Evolutionary conservation across 1,140 invertebrate genomes (phyloP).

Genomic region (Onthophagus taurus): DNA sequence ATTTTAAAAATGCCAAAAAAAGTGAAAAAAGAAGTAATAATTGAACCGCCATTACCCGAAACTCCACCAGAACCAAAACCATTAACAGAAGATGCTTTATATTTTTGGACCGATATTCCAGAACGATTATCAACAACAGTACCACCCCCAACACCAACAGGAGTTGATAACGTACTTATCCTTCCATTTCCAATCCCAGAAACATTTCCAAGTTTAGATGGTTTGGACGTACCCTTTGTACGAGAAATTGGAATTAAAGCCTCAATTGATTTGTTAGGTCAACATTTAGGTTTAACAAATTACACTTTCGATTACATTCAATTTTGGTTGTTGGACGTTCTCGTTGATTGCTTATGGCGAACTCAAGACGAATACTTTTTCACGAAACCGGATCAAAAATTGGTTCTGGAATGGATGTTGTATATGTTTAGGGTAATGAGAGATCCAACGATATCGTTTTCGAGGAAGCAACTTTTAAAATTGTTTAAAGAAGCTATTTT

Average conservation of each 20-base stretch:
- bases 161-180: not conserved
- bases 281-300: conserved; percentile 24
- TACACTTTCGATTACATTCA: conserved; percentile 30
- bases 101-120: not conserved
- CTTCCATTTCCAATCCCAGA: not conserved
- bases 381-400: conserved; percentile 22
- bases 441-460: conserved; percentile 14
- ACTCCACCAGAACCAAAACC: conserved; percentile 5
- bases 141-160: not conserved
- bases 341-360: conserved; percentile 33
- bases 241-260: conserved; percentile 28
- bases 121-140: not conserved
- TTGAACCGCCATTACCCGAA: not conserved
- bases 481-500: conserved; percentile 19
- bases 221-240: conserved; percentile 24
- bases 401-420: conserved; percentile 30
- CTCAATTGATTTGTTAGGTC: conserved; percentile 24
- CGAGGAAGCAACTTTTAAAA: conserved; percentile 17
- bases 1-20: conserved; percentile 1
- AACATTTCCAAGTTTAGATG: conserved; percentile 9
- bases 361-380: conserved; percentile 32
- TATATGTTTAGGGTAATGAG: conserved; percentile 27
- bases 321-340: conserved; percentile 34
- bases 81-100: not conserved
- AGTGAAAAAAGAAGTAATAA: too few relatives aligned